phyloP scores from a whole-genome alignment of 2,888 invertebrate genomes.

The Gryllus longicercus region DNA sequence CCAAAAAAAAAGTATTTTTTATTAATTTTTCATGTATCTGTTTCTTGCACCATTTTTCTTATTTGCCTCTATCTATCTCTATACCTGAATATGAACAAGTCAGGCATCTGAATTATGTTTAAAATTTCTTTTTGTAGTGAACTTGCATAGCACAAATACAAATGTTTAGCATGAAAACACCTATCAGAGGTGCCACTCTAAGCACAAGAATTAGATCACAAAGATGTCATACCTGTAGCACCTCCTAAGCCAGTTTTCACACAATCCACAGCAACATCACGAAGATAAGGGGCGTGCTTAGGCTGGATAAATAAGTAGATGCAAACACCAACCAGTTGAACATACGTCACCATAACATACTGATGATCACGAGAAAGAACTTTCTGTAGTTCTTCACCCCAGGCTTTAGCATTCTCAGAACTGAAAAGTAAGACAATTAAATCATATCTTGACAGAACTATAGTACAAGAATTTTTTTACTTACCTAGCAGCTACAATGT shows the following conservation, averaged over 20 bases:
- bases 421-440: slow-evolving; percentile 50
- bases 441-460: not conserved
- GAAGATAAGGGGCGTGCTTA: slow-evolving; percentile 80
- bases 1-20: no score
- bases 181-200: no score
- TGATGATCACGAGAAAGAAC: slow-evolving; percentile 81
- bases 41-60: no score
- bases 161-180: not conserved
- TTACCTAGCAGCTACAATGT: slow-evolving; percentile 89
- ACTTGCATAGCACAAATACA: not conserved
- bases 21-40: no score
- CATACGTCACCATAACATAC: slow-evolving; percentile 87
- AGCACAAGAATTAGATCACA: slow-evolving; percentile 20
- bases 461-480: not conserved
- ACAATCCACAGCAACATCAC: slow-evolving; percentile 90
- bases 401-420: slow-evolving; percentile 86
- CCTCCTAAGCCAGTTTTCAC: slow-evolving; percentile 99
- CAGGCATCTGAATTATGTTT: not conserved
- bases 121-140: not conserved
- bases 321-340: slow-evolving; percentile 96
- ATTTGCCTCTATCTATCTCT: no score
- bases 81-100: not conserved
- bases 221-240: slow-evolving; percentile 62
- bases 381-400: slow-evolving; percentile 94
- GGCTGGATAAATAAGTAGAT: slow-evolving; percentile 91